A percentile compares a stretch with the other conserved stretches of the same genome.
phyloP scores from a whole-genome alignment of 2,888 invertebrate species.

The Eupithecia subfuscata region DNA sequence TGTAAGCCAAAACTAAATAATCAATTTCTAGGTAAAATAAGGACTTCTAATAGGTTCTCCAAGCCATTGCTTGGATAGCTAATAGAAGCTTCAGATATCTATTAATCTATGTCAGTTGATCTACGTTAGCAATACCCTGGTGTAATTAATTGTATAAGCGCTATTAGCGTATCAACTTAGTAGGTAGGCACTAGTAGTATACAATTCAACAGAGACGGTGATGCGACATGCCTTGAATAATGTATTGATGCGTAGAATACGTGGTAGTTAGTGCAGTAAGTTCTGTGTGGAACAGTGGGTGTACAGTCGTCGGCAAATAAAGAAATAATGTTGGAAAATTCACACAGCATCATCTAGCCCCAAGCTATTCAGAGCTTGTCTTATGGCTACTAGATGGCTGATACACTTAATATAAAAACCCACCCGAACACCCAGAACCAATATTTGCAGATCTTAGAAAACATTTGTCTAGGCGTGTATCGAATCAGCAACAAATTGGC shows the following conservation, averaged over 20 bases:
- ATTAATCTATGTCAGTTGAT: background rate
- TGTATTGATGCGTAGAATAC: background rate
- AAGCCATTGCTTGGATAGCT: background rate
- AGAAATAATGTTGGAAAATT: too few relatives aligned
- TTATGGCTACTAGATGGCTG: too few relatives aligned
- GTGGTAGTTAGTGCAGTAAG: background rate
- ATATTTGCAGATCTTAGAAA: too few relatives aligned
- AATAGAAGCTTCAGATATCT: background rate
- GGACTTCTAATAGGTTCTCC: background rate
- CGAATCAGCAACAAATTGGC: too few relatives aligned
- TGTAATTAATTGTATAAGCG: slow-evolving; percentile 2
- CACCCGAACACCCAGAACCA: too few relatives aligned
- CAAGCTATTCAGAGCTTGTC: too few relatives aligned
- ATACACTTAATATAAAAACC: too few relatives aligned
- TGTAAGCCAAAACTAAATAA: background rate
- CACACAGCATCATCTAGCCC: too few relatives aligned
- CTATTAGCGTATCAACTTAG: background rate
- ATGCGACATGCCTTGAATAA: background rate
- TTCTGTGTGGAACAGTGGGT: background rate
- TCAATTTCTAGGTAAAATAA: background rate
- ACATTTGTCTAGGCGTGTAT: too few relatives aligned
- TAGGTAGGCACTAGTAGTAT: background rate
- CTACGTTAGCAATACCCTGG: background rate
- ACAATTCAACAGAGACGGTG: background rate
- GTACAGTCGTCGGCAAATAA: background rate